Evolutionary conservation across 1,140 invertebrate species (phyloP), one percentile per base, ranked within the genome.

Genomic region (Apolygus lucorum): DNA sequence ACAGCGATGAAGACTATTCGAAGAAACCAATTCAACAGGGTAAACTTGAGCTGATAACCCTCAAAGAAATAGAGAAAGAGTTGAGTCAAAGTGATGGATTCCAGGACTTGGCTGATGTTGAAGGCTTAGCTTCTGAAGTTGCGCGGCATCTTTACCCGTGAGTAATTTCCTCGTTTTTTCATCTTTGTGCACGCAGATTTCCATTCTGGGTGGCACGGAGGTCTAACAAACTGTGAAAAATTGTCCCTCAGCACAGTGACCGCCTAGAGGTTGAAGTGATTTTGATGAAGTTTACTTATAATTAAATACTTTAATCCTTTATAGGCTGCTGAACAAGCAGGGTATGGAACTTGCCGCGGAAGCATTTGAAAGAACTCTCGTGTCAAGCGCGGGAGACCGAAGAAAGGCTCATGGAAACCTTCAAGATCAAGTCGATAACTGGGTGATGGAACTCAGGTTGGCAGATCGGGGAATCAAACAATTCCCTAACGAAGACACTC

Each of bases 401-500:
- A 82, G 89, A 54, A 90, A 92, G 78, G 89, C 87, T 0, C 89
- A 91, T 75, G 85, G 85, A 24, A 88, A 91, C 54, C 77, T 92
- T 27, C 90, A 93, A 79, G 90, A 96, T 70, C 90, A 89, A 76
- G 79, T 96, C 0, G 90, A 91, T 76, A 82, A 85, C 22, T 77
- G 93, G 13, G 81, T 88, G 21, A 84, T 84, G 63, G 92, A 94
- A 76, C 86, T 93, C 28, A 84, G 86, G 72, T 79, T 95, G 22
- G 96, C 92, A 81, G 90, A 95, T 68, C 95, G 93, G 79, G 92
- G 90, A 2, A 80, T 94, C 0, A 93, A 92, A 77, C 78, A 82
- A 59, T 82, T 86, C 74, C 82, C 26, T 71, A 74, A 71, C 77
- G 80, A 71, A 77, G 85, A 82, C 78, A 86, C 82, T 62, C 88